Evolutionary conservation across 2,888 invertebrate species (phyloP).

Genomic region (Apotomis betuletana): DNA sequence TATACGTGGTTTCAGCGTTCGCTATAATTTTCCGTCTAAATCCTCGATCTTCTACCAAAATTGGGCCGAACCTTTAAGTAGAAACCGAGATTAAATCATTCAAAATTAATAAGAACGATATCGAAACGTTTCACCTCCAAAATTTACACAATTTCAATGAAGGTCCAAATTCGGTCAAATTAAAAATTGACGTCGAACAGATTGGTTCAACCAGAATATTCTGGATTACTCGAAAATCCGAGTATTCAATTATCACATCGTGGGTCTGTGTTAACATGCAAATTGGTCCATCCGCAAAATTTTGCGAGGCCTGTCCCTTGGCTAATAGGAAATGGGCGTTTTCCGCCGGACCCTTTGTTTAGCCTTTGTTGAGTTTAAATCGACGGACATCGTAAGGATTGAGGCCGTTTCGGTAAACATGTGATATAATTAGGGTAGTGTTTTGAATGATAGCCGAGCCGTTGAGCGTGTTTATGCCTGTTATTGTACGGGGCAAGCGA

Average conservation of each 20-base stretch:
- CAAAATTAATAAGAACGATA: slow-evolving; percentile 32
- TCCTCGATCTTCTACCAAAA: not conserved
- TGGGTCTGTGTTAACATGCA: slow-evolving; percentile 45
- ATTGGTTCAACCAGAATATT: slow-evolving; percentile 37
- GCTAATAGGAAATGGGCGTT: slow-evolving; percentile 45
- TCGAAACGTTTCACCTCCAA: slow-evolving; percentile 28
- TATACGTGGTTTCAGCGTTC: not conserved
- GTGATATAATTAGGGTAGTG: slow-evolving; percentile 41
- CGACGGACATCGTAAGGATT: slow-evolving; percentile 32
- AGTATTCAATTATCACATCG: slow-evolving; percentile 45
- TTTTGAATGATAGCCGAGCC: slow-evolving; percentile 34
- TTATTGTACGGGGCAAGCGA: slow-evolving; percentile 20
- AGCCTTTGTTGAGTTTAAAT: slow-evolving; percentile 33
- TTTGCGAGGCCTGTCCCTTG: slow-evolving; percentile 37
- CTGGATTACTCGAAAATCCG: slow-evolving; percentile 42
- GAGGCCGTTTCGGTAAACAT: slow-evolving; percentile 37
- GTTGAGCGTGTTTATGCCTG: slow-evolving; percentile 14
- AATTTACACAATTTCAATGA: slow-evolving; percentile 38
- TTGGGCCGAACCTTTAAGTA: not conserved
- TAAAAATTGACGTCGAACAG: slow-evolving; percentile 42
- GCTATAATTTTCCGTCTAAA: not conserved
- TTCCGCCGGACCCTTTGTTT: slow-evolving; percentile 43
- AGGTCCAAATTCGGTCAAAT: slow-evolving; percentile 31
- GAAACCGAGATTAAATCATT: slow-evolving; percentile 21
- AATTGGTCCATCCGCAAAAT: slow-evolving; percentile 45